Conservation (phyloP, 2,113 vertebrate genomes). For the Microtus pennsylvanicus region DNA sequence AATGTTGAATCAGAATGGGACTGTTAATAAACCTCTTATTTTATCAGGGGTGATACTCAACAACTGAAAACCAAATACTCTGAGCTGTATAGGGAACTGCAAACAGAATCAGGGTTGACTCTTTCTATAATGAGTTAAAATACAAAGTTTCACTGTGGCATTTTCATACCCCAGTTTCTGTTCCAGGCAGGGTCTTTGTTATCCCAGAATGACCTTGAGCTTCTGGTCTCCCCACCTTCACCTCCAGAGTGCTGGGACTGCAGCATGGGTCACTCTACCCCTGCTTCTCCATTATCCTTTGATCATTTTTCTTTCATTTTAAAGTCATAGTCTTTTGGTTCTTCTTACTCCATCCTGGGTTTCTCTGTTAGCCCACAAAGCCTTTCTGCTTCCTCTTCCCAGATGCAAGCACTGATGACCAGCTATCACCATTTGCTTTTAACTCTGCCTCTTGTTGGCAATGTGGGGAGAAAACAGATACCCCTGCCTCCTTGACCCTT, state of each 20-base stretch:
- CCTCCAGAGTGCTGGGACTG: background rate
- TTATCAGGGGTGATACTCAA: background rate
- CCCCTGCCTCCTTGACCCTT: background rate
- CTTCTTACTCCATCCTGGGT: background rate
- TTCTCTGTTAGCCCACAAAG: background rate
- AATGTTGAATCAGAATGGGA: background rate
- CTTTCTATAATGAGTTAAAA: background rate
- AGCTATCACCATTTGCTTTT: background rate
- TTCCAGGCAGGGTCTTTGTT: background rate
- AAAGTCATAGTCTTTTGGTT: background rate
- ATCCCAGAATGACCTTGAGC: background rate
- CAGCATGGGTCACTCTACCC: too few relatives aligned
- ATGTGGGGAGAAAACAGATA: background rate
- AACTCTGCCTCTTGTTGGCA: background rate
- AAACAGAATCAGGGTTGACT: fast-evolving
- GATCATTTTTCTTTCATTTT: background rate
- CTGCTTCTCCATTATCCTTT: background rate
- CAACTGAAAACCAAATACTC: background rate
- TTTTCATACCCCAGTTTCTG: background rate
- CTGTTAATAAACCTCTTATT: background rate
- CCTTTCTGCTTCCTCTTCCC: background rate
- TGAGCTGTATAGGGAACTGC: background rate
- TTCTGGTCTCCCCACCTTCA: background rate
- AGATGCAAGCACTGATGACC: background rate
- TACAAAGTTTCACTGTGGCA: background rate